Conservation (phyloP, 2,113 vertebrate species). For the Petaurus breviceps region DNA sequence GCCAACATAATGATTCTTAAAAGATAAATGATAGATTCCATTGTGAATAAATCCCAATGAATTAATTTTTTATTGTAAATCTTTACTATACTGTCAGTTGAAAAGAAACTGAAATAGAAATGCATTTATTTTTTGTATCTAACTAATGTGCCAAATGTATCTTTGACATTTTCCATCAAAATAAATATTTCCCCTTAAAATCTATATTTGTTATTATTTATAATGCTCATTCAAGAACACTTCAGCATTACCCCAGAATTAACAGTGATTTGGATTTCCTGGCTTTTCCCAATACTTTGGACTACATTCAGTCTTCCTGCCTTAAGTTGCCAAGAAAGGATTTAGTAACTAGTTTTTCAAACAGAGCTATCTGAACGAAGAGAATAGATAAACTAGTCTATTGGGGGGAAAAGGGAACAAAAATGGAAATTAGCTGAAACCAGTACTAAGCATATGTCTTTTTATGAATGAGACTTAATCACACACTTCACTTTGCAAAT, state of each 20-base stretch:
- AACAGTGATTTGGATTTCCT: constrained; percentile 40
- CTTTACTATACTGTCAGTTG: not conserved
- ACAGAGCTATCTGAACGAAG: not conserved
- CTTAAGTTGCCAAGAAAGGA: not conserved
- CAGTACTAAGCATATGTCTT: constrained; percentile 71
- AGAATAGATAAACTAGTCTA: constrained; percentile 28
- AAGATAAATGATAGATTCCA: constrained; percentile 52
- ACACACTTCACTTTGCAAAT: constrained; percentile 77
- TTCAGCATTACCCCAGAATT: constrained; percentile 47
- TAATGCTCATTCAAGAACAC: not conserved
- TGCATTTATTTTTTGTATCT: constrained; percentile 54
- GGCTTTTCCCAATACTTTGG: constrained; percentile 70
- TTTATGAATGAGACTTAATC: constrained; percentile 74
- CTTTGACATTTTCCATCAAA: constrained; percentile 46
- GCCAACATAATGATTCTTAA: constrained; percentile 2
- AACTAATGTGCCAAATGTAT: not conserved
- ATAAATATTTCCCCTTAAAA: constrained; percentile 32
- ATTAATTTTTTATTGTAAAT: not conserved
- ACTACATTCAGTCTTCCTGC: not conserved
- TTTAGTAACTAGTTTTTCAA: constrained; percentile 37
- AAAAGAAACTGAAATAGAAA: constrained; percentile 49
- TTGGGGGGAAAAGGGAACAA: constrained; percentile 39
- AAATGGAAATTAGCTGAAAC: constrained; percentile 73
- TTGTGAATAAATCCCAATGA: constrained; percentile 23
- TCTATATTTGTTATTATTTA: not conserved